phyloP scores from a whole-genome alignment of 1,140 invertebrate genomes.

The Octopus sinensis region DNA sequence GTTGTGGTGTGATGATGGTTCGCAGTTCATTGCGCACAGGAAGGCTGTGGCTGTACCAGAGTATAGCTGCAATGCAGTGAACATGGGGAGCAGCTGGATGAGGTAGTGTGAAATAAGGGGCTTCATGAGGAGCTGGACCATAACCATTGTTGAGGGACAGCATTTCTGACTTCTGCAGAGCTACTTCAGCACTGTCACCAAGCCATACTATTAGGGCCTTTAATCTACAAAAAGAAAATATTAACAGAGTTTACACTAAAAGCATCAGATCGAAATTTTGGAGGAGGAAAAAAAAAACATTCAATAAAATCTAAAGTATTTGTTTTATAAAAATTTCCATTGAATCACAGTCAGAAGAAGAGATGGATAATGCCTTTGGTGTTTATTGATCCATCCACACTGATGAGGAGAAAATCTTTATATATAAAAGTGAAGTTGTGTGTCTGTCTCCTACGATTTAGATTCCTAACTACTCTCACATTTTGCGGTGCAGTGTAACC shows the following conservation, averaged over 20 bases:
- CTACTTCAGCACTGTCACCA: slow-evolving; percentile 59
- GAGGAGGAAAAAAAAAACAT: background rate
- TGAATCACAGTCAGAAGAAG: no score
- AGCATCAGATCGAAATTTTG: background rate
- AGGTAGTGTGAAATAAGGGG: slow-evolving; percentile 27
- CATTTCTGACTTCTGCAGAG: slow-evolving; percentile 39
- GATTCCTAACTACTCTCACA: no score
- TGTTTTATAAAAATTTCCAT: no score
- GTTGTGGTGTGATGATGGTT: slow-evolving; percentile 43
- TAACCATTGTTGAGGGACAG: slow-evolving; percentile 29
- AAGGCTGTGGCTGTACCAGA: slow-evolving; percentile 74
- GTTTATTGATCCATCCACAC: no score
- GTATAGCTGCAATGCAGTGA: slow-evolving; percentile 73
- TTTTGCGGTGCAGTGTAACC: no score
- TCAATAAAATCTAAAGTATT: background rate
- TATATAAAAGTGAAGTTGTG: no score
- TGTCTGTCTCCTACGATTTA: no score
- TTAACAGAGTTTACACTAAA: background rate
- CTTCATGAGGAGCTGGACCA: slow-evolving; percentile 46
- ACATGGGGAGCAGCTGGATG: slow-evolving; percentile 60
- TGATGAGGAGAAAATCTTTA: no score
- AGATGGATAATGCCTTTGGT: no score
- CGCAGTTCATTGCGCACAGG: slow-evolving; percentile 59
- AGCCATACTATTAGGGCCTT: slow-evolving; percentile 67
- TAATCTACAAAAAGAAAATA: slow-evolving; percentile 53